Evolutionary conservation across 2,797 vertebrate species (phyloP).

Genomic region (Phrynocephalus forsythii): DNA sequence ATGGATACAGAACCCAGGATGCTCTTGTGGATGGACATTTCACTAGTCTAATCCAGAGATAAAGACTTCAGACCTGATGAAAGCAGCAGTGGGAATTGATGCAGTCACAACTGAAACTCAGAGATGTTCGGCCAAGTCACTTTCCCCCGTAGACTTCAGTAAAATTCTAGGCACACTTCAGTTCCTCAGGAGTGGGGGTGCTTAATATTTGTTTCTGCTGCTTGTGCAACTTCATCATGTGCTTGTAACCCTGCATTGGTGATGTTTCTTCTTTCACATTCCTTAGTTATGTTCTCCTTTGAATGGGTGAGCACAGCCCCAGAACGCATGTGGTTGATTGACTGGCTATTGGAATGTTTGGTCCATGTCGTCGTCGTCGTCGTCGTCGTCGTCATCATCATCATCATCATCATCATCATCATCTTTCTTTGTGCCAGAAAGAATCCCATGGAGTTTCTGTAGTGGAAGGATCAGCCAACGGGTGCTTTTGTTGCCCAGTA

Average conservation of each 20-base stretch:
- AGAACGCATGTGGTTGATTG: background rate
- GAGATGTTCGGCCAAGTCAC: background rate
- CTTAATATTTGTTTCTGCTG: conserved; percentile 1
- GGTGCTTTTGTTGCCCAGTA: too few species aligned
- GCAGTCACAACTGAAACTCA: background rate
- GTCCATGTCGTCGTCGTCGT: background rate
- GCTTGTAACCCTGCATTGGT: background rate
- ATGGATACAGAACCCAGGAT: background rate
- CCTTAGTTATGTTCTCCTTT: background rate
- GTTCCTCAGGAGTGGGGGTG: background rate
- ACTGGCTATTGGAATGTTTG: background rate
- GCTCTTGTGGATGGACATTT: background rate
- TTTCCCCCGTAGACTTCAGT: background rate
- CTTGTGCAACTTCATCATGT: background rate
- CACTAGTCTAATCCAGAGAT: background rate
- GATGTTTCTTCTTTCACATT: background rate
- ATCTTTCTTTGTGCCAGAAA: too few species aligned
- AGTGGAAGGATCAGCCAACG: too few species aligned
- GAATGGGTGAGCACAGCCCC: background rate
- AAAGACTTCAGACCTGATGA: background rate
- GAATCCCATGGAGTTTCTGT: too few species aligned
- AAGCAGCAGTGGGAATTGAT: background rate
- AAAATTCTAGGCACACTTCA: background rate
- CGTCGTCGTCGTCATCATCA: too few species aligned
- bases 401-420: too few species aligned